Percentiles rank a stretch among this genome's conserved stretches.
phyloP scores from a whole-genome alignment of 2,113 vertebrate genomes.

The Takifugu flavidus region DNA sequence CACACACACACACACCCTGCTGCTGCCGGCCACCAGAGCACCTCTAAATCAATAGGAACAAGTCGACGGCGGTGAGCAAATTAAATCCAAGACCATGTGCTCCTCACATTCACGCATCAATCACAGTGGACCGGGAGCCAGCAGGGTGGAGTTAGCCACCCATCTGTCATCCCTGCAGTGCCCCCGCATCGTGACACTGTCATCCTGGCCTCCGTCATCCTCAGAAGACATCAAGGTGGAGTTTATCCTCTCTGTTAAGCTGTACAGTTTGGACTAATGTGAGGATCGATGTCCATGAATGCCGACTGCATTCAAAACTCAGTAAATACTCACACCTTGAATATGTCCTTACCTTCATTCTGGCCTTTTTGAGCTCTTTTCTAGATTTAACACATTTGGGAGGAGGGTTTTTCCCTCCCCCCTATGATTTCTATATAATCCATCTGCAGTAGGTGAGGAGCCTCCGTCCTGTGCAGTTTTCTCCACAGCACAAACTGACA shows the following conservation, averaged over 20 bases:
- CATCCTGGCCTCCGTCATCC: constrained; percentile 39
- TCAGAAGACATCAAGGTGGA: constrained; percentile 21
- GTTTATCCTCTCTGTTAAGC: constrained; percentile 23
- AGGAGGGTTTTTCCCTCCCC: too few species aligned
- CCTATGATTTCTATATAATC: too few species aligned
- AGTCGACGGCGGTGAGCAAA: constrained; percentile 68
- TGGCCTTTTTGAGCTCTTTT: too few species aligned
- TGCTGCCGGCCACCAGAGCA: constrained; percentile 32
- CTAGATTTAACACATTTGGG: too few species aligned
- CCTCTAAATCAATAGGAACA: constrained; percentile 64
- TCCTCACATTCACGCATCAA: constrained; percentile 64
- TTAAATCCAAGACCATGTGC: constrained; percentile 67
- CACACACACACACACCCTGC: constrained; percentile 23
- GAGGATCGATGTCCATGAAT: constrained; percentile 2
- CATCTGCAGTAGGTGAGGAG: too few species aligned
- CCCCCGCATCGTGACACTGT: constrained; percentile 50
- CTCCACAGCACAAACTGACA: too few species aligned
- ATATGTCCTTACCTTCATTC: too few species aligned
- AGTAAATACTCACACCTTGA: too few species aligned
- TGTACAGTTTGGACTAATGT: constrained; percentile 3
- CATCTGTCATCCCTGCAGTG: constrained; percentile 56
- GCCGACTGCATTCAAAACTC: too few species aligned
- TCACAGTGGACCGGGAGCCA: constrained; percentile 55
- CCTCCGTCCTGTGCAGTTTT: too few species aligned
- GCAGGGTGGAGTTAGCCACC: constrained; percentile 47